A percentile compares a stretch with the other conserved stretches of the same genome.
Conservation (phyloP, 2,888 invertebrate genomes). For the Elgonia sp. region DNA sequence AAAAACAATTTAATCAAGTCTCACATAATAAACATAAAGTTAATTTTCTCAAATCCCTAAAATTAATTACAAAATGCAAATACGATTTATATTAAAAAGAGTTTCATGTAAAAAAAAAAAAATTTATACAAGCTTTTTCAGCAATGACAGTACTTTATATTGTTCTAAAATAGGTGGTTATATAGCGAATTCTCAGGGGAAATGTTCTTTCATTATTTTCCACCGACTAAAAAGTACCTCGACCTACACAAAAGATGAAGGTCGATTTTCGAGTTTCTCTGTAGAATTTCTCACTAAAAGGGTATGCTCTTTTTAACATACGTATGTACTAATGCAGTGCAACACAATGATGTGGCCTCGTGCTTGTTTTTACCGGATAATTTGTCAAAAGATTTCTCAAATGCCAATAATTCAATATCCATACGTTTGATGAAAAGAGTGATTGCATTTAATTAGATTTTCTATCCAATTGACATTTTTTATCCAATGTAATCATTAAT, state of each 20-base stretch:
- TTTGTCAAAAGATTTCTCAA: slow-evolving; percentile 42
- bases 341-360: slow-evolving; percentile 52
- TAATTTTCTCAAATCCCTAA: too few species aligned
- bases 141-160: slow-evolving; percentile 1
- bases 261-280: slow-evolving; percentile 45
- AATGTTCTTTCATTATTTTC: slow-evolving; percentile 53
- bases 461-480: not conserved
- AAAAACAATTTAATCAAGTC: too few species aligned
- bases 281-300: slow-evolving; percentile 27
- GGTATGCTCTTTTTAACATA: slow-evolving; percentile 45
- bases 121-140: not conserved
- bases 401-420: slow-evolving; percentile 36
- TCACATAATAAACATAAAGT: too few species aligned
- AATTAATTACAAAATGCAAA: too few species aligned
- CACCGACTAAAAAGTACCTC: slow-evolving; percentile 21
- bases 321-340: slow-evolving; percentile 41
- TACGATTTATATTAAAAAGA: too few species aligned
- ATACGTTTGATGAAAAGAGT: not conserved
- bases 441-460: not conserved
- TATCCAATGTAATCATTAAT: not conserved
- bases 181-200: slow-evolving; percentile 7
- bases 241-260: slow-evolving; percentile 47
- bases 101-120: not conserved
- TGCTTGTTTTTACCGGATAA: slow-evolving; percentile 38
- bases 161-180: slow-evolving; percentile 19